Conservation (phyloP, 2,113 vertebrate species). For the Halcyon malimbica region DNA sequence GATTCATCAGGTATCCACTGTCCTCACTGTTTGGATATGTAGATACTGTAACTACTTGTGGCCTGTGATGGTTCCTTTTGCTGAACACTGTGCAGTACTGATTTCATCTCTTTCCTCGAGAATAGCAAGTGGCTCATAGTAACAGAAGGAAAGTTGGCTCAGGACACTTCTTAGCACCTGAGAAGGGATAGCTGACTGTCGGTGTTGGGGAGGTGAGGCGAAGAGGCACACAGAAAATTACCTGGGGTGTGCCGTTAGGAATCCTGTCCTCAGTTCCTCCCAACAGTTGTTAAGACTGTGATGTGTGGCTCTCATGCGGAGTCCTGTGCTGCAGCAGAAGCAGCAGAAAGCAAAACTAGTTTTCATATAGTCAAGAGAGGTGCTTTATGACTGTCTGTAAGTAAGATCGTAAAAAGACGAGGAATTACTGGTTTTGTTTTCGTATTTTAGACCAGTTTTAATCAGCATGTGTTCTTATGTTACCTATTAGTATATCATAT, state of each 20-base stretch:
- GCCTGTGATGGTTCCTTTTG: background rate
- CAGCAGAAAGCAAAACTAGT: background rate
- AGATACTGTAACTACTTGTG: background rate
- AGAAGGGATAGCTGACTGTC: background rate
- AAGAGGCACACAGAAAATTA: background rate
- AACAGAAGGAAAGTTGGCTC: background rate
- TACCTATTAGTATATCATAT: background rate
- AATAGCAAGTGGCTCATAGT: background rate
- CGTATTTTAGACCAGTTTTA: background rate
- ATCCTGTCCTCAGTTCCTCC: background rate
- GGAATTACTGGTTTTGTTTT: background rate
- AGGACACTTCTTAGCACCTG: background rate
- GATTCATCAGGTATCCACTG: background rate
- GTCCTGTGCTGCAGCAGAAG: background rate
- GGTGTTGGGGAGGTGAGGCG: background rate
- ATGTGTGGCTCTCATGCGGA: rapidly evolving
- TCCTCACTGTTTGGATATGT: background rate
- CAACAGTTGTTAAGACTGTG: background rate
- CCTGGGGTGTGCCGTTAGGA: rapidly evolving
- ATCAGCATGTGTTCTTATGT: background rate
- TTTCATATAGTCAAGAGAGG: background rate
- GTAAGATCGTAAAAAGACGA: background rate
- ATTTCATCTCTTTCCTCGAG: background rate
- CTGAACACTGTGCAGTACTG: background rate
- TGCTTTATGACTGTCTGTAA: background rate